These are phyloP conservation scores for Saxicola maurus DNA, from an alignment of 2,797 vertebrate species.

Conservation along the genomic window DNA sequence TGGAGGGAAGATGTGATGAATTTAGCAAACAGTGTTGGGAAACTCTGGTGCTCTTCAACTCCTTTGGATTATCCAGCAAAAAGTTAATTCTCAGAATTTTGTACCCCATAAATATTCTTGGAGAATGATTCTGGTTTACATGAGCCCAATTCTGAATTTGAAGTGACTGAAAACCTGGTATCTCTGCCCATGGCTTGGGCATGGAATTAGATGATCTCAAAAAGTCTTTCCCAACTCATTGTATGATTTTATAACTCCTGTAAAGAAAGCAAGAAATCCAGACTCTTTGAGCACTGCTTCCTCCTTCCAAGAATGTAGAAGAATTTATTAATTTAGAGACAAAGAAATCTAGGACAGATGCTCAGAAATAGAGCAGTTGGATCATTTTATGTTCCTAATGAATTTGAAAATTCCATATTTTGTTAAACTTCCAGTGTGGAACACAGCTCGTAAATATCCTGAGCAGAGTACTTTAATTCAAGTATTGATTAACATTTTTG, in stretches of 20 bases:
- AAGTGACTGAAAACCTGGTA: neutral
- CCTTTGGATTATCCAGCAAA: neutral
- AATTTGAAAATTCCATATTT: neutral
- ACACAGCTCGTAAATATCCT: neutral
- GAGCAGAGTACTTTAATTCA: neutral
- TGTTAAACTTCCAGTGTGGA: neutral
- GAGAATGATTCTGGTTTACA: neutral
- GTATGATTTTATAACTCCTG: fast-evolving
- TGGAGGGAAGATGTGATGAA: neutral
- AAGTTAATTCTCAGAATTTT: neutral
- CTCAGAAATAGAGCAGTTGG: neutral
- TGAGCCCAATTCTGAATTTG: neutral
- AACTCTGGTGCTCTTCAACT: neutral
- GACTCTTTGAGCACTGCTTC: neutral
- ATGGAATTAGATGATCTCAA: neutral
- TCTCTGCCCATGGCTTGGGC: neutral
- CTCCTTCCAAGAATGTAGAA: neutral
- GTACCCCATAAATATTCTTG: neutral
- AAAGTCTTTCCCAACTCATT: neutral
- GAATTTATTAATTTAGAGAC: neutral
- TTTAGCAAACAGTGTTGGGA: neutral
- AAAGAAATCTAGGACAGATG: neutral
- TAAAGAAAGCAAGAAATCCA: neutral
- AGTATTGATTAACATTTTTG: neutral
- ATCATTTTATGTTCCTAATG: neutral